phyloP scores from a whole-genome alignment of 1,140 invertebrate species.

The Saccostrea glomerata region DNA sequence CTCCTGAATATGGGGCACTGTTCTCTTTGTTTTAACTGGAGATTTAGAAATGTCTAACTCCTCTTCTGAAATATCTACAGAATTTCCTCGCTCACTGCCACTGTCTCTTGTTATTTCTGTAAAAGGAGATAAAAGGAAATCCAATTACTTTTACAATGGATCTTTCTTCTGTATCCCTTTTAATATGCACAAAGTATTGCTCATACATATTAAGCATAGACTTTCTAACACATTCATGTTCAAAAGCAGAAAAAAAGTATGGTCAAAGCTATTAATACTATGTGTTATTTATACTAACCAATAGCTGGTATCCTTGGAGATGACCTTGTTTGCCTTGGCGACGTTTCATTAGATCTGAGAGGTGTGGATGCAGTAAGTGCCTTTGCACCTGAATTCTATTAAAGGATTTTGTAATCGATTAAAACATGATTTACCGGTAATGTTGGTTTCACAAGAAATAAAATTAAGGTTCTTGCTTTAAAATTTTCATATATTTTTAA shows the following conservation, averaged over 20 bases:
- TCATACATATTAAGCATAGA: background rate
- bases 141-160: no score
- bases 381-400: conserved; percentile 1
- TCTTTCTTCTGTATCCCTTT: no score
- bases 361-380: background rate
- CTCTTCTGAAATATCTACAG: conserved; percentile 63
- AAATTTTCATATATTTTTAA: background rate
- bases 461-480: background rate
- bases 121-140: conserved; percentile 41
- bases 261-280: background rate
- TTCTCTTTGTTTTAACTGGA: conserved; percentile 18
- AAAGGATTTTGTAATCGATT: background rate
- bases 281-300: no score
- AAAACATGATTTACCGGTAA: background rate
- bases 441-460: background rate
- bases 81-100: conserved; percentile 67
- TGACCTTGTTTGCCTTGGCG: conserved; percentile 5
- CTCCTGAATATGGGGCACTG: background rate
- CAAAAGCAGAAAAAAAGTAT: no score
- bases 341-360: background rate
- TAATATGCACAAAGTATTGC: background rate
- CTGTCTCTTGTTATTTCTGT: conserved; percentile 89
- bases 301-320: conserved; percentile 61
- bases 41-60: conserved; percentile 51
- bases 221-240: no score